Conservation (phyloP, 2,888 invertebrate genomes). For the Drosophila falleni region DNA sequence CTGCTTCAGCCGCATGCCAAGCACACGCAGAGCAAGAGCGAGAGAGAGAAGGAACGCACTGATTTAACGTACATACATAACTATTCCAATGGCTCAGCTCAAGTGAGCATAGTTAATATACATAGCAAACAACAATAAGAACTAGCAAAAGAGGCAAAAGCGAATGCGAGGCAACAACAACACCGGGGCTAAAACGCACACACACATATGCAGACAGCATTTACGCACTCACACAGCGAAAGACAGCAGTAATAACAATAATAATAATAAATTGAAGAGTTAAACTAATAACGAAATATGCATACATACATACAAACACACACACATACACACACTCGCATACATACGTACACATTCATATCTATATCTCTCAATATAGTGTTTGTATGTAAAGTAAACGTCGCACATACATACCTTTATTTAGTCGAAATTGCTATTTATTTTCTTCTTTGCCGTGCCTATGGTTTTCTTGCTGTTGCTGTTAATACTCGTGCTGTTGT, state of each 20-base stretch:
- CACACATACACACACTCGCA: constrained; percentile 16
- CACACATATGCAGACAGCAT: constrained; percentile 8
- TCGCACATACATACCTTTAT: constrained; percentile 63
- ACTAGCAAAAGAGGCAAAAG: constrained; percentile 50
- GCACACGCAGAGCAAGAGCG: constrained; percentile 23
- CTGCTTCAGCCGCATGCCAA: constrained; percentile 39
- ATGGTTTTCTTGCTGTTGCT: constrained; percentile 36
- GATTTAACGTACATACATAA: constrained; percentile 69
- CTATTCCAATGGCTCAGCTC: constrained; percentile 65
- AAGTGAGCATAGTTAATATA: constrained; percentile 75
- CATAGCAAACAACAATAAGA: constrained; percentile 62
- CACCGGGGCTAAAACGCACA: constrained; percentile 38
- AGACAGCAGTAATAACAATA: constrained; percentile 69
- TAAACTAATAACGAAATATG: constrained; percentile 76
- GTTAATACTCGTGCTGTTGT: constrained; percentile 26
- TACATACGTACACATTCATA: constrained; percentile 32
- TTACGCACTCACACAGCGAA: constrained; percentile 17
- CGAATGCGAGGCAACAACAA: constrained; percentile 32
- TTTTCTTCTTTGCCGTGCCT: constrained; percentile 68
- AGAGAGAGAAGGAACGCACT: constrained; percentile 47
- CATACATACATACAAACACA: constrained; percentile 18
- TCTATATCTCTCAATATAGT: constrained; percentile 50
- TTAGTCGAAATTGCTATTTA: constrained; percentile 77
- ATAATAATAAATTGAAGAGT: constrained; percentile 81
- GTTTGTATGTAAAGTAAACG: constrained; percentile 55